A percentile compares a stretch with the other conserved stretches of the same genome.
Evolutionary conservation across 2,113 vertebrate genomes (phyloP).

Genomic region (Hystrix brachyura): DNA sequence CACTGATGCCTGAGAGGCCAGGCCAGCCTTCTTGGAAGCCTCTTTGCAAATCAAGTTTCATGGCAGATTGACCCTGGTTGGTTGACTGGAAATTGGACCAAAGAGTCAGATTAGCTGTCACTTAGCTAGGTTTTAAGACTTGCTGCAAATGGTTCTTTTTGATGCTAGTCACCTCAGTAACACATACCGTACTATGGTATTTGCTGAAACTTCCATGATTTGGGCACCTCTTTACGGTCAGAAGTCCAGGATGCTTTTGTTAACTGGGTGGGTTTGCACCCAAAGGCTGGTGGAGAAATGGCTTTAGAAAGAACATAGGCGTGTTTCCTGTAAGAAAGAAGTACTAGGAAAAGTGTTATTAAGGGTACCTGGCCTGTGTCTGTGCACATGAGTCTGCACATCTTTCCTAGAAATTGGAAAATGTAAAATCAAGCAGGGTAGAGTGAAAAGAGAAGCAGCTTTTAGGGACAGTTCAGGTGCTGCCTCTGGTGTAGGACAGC

Average conservation of each 20-base stretch:
- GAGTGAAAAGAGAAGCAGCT: too few species aligned
- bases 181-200: rapidly evolving
- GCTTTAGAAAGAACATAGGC: neutral
- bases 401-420: neutral
- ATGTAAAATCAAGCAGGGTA: neutral
- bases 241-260: neutral
- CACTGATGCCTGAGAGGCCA: neutral
- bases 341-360: neutral
- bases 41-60: neutral
- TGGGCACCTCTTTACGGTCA: neutral
- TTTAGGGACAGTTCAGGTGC: neutral
- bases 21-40: neutral
- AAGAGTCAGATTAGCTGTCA: neutral
- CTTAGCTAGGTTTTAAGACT: neutral
- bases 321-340: neutral
- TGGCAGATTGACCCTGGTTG: neutral
- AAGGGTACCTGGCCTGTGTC: neutral
- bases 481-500: neutral
- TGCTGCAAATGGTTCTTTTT: neutral
- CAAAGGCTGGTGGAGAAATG: neutral
- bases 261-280: neutral
- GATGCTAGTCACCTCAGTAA: neutral
- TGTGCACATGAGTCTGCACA: neutral
- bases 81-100: neutral
- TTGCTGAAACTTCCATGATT: neutral